Base-by-base conservation (phyloP, 64 coral and sea anemone species). In the Montipora capricornis region DNA sequence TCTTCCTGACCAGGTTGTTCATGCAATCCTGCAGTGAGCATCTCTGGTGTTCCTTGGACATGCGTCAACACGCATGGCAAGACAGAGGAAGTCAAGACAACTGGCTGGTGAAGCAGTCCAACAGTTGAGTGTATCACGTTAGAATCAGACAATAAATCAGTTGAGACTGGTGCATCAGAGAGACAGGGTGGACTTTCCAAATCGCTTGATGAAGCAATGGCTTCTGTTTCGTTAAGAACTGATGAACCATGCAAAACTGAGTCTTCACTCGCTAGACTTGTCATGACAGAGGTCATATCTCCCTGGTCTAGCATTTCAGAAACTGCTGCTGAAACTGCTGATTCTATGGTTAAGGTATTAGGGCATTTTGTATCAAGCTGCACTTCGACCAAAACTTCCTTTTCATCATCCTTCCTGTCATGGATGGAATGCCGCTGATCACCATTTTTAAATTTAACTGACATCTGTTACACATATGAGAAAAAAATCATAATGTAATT, bases 21-120 rank as follows among this genome's bases (percentile, higher is more conserved):
- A 46, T 77, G 82, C 26, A 84, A 89, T 46, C 47, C 93, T 92
- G 88, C 78, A 78, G 73, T 80, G 6, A 94, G 90, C 62, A 79
- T 89, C 49, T 98, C 96, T 16, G 88, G 76, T 47, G 96, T 79
- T 8, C 89, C 80, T 74, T 91, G 78, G 48, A 86, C 75, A 88
- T 78, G 94, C 70, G 96, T 85, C 44, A 93, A 91, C 3, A 97
- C 75, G 75, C 73, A 91, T 19, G 95, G 87, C 58, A 98, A 68
- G 3, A 88, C 96, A 82, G 96, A 93, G 8, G 93, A 94, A 5
- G 96, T 98, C 20, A 98, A 81, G 14, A 98, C 96, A 68, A 98
- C 93, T 48, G 93, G 84, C 16, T 90, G 93, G 61, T 93, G 93
- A 19, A 98, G 89, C 7, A 92, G 91, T 77, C 88, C 88, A 45